A percentile compares a stretch with the other conserved stretches of the same genome.
phyloP scores from a whole-genome alignment of 2,113 vertebrate genomes.

The Callochromis pleurospilus region DNA sequence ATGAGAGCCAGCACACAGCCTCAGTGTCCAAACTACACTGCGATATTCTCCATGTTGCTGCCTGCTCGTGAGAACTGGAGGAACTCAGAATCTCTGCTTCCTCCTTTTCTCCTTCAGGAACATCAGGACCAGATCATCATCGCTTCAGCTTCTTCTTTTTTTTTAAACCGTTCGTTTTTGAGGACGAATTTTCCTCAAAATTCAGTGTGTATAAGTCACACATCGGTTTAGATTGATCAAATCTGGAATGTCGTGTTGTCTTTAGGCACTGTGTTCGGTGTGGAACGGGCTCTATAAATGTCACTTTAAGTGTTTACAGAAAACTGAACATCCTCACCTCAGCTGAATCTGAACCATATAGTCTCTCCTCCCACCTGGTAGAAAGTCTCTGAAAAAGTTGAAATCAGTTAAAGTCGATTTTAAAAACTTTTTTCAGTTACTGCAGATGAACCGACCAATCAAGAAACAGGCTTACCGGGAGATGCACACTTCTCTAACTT shows the following conservation, averaged over 20 bases:
- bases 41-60: background rate
- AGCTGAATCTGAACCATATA: conserved; percentile 96
- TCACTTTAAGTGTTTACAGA: background rate
- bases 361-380: conserved; percentile 91
- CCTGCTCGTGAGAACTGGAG: background rate
- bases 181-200: background rate
- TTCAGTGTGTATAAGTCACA: background rate
- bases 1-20: background rate
- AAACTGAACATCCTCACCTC: conserved; percentile 66
- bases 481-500: conserved; percentile 97
- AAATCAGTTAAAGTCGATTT: background rate
- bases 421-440: background rate
- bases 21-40: background rate
- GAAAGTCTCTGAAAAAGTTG: conserved; percentile 81
- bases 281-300: background rate
- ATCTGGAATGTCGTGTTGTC: background rate
- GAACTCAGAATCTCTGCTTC: background rate
- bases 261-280: background rate
- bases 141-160: background rate
- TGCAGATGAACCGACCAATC: accelerated
- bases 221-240: accelerated
- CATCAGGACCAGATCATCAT: background rate
- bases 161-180: background rate
- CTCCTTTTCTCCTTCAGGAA: background rate
- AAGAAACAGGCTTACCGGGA: conserved; percentile 78